Percentiles rank a stretch among this genome's conserved stretches.
phyloP scores from a whole-genome alignment of 2,888 invertebrate species.

The Chromoteleia sp. region DNA sequence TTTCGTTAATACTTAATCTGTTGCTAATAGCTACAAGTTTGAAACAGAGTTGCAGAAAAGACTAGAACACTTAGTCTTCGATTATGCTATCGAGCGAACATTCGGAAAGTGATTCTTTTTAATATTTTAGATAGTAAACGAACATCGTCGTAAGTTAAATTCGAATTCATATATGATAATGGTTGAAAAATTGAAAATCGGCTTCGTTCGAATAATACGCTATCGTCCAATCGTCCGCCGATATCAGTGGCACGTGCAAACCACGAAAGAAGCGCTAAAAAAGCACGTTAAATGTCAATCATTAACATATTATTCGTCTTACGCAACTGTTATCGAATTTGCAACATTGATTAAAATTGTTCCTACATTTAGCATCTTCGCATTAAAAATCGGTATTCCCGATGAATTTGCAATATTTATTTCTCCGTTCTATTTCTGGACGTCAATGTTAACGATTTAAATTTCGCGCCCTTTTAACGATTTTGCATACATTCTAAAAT shows the following conservation, averaged over 20 bases:
- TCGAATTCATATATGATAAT: too few relatives aligned
- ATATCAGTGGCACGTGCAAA: constrained; percentile 21
- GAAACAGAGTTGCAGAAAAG: too few relatives aligned
- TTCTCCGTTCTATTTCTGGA: constrained; percentile 2
- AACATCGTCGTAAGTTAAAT: too few relatives aligned
- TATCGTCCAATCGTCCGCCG: too few relatives aligned
- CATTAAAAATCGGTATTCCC: neutral
- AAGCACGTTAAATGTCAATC: constrained; percentile 38
- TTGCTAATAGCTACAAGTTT: too few relatives aligned
- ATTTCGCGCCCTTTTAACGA: constrained; percentile 5
- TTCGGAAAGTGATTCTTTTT: too few relatives aligned
- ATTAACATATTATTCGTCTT: constrained; percentile 26
- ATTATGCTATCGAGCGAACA: too few relatives aligned
- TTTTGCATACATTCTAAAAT: neutral
- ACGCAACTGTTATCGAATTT: constrained; percentile 46
- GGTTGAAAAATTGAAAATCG: too few relatives aligned
- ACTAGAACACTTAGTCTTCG: too few relatives aligned
- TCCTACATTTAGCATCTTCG: constrained; percentile 14
- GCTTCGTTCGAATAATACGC: too few relatives aligned
- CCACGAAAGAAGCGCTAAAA: constrained; percentile 20
- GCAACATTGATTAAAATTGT: constrained; percentile 39
- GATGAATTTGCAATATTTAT: neutral
- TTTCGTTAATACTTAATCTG: too few relatives aligned
- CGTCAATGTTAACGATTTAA: constrained; percentile 11
- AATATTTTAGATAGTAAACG: too few relatives aligned